Percentiles rank a stretch among this genome's conserved stretches.
Conservation (phyloP, 2,888 invertebrate genomes). For the Ophioninae sp. region DNA sequence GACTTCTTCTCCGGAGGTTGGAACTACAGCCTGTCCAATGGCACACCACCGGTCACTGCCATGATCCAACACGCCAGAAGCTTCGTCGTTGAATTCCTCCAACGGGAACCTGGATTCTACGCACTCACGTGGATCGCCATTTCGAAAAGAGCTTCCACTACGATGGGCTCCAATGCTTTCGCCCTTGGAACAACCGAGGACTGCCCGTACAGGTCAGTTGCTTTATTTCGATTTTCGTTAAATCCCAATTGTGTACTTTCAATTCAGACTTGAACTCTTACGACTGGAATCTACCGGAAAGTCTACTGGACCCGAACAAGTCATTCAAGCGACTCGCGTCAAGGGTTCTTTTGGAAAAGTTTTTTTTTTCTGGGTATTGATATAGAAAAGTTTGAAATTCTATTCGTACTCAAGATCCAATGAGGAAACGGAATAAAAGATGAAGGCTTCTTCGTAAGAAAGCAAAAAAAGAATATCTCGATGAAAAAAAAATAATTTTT, state of each 20-base stretch:
- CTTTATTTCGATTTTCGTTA: not conserved
- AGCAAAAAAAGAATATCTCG: too few relatives aligned
- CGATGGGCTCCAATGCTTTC: constrained; percentile 71
- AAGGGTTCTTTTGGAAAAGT: not conserved
- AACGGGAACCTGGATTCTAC: constrained; percentile 88
- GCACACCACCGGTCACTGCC: constrained; percentile 60
- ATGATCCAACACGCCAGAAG: constrained; percentile 84
- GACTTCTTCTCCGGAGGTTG: constrained; percentile 89
- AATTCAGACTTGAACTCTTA: not conserved
- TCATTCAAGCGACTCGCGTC: not conserved
- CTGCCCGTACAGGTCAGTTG: constrained; percentile 86
- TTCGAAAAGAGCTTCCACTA: constrained; percentile 84
- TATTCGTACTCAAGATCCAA: too few relatives aligned
- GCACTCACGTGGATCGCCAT: constrained; percentile 91
- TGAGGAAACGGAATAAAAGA: too few relatives aligned
- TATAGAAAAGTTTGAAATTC: too few relatives aligned
- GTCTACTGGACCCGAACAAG: too few relatives aligned
- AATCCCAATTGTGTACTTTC: not conserved
- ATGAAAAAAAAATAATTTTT: too few relatives aligned
- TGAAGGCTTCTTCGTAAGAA: too few relatives aligned
- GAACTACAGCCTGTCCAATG: constrained; percentile 79
- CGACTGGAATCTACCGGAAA: too few relatives aligned
- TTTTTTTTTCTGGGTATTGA: not conserved
- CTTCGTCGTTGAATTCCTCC: constrained; percentile 89
- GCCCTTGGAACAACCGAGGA: constrained; percentile 82